Evolutionary conservation across 2,888 invertebrate genomes (phyloP), one percentile per base, ranked within the genome.

Genomic region (Eupithecia tripunctaria): DNA sequence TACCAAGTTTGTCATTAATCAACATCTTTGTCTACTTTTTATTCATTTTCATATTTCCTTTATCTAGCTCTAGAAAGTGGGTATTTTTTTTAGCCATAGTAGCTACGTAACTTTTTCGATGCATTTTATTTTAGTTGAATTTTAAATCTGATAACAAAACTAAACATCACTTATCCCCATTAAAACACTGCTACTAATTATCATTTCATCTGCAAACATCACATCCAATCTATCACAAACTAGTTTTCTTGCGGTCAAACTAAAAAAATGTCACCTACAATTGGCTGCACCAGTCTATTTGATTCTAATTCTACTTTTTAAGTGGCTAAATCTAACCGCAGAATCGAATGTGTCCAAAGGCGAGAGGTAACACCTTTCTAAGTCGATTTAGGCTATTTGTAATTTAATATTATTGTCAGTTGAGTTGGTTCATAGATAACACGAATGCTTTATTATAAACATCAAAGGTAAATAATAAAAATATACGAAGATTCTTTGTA

Each of bases 311-410:
- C 70, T 51, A 70, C 73, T 69, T 70, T 72, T 76, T 73, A 74
- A 73, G 76, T 79, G 74, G 73, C 75, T 68, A 69, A 73, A 79
- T 78, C 75, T 75, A 59, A 80, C 81, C 81, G 76, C 81, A 81
- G 73, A 79, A 77, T 74, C 75, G 77, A 64, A 15, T 32, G 75
- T 73, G 78, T 77, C 78, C 73, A 68, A 63, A 68, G 66, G 69
- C 71, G 70, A 76, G 71, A 74, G 63, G 67, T 71, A 71, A 80
- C 81, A 75, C 81, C 80, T 79, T 72, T 73, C 47, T 77, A 76
- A 80, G 72, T 76, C 76, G 70, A 77, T 74, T 76, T 76, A 67
- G 79, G 68, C 60, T 41, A 79, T 78, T 74, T 78, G 80, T 76
- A 76, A 80, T 76, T 68, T 60, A 64, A 79, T 78, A 79, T 65